phyloP scores from a whole-genome alignment of 2,888 invertebrate genomes.

The Yponomeuta plumbellus region DNA sequence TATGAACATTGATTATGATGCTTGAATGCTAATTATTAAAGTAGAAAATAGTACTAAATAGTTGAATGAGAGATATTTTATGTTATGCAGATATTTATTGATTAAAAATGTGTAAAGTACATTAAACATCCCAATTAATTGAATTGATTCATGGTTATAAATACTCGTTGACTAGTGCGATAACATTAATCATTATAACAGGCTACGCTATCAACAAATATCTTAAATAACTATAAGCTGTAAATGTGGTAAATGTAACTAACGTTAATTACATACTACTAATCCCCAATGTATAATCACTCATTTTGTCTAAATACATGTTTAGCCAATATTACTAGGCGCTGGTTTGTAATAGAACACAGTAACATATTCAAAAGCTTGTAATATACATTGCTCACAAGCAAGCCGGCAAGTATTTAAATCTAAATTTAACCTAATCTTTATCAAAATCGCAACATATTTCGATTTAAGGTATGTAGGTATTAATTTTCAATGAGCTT shows the following conservation, averaged over 20 bases:
- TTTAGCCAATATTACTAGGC: neutral
- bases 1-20: no score
- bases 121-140: slow-evolving; percentile 55
- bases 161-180: slow-evolving; percentile 66
- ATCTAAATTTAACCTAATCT: neutral
- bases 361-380: neutral
- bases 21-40: neutral
- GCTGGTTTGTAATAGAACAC: neutral
- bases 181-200: slow-evolving; percentile 30
- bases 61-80: slow-evolving; percentile 30
- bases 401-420: neutral
- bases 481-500: neutral
- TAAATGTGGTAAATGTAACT: slow-evolving; percentile 1
- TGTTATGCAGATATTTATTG: slow-evolving; percentile 66
- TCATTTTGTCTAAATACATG: neutral
- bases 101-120: slow-evolving; percentile 65
- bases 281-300: neutral
- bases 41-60: slow-evolving; percentile 2
- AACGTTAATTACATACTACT: slow-evolving; percentile 1
- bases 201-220: slow-evolving; percentile 22
- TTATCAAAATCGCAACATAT: neutral
- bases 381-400: neutral
- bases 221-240: slow-evolving; percentile 11
- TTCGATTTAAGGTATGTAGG: no score
- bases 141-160: slow-evolving; percentile 53